Evolutionary conservation across 2,888 invertebrate genomes (phyloP).

Genomic region (Oxycera nigricornis): DNA sequence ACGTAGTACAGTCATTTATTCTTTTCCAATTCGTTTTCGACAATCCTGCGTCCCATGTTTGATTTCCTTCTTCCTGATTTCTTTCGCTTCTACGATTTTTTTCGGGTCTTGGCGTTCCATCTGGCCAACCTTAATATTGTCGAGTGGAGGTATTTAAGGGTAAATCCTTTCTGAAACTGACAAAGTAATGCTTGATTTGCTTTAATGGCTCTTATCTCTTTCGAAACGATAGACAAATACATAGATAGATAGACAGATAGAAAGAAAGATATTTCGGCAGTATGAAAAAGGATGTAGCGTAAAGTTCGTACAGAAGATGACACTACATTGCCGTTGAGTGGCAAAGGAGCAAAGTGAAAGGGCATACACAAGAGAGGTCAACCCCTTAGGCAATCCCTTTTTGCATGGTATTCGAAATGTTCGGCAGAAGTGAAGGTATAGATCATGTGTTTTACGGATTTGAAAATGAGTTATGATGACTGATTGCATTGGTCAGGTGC

Average conservation of each 20-base stretch:
- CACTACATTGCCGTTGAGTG: slow-evolving; percentile 3
- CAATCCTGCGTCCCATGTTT: slow-evolving; percentile 23
- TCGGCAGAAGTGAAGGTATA: neutral
- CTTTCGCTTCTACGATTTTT: too few species aligned
- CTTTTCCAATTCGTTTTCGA: slow-evolving; percentile 44
- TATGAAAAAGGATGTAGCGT: neutral
- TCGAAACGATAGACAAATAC: slow-evolving; percentile 25
- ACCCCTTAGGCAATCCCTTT: slow-evolving; percentile 25
- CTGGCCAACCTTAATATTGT: slow-evolving; percentile 45
- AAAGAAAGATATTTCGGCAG: neutral
- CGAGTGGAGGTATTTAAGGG: slow-evolving; percentile 45
- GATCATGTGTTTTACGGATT: slow-evolving; percentile 1
- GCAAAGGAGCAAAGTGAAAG: slow-evolving; percentile 7
- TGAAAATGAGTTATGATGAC: slow-evolving; percentile 6
- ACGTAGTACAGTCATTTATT: slow-evolving; percentile 46
- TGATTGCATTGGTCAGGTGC: too few species aligned
- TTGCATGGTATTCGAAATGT: neutral
- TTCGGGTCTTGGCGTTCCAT: slow-evolving; percentile 34
- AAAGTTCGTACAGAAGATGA: neutral
- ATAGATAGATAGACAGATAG: neutral
- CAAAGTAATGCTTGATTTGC: slow-evolving; percentile 47
- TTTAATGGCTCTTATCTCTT: slow-evolving; percentile 45
- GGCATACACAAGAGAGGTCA: slow-evolving; percentile 20
- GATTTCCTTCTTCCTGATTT: slow-evolving; percentile 41
- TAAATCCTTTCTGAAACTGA: slow-evolving; percentile 46